A percentile compares a stretch with the other conserved stretches of the same genome.
These are phyloP conservation scores for Gymnarchus niloticus DNA, from an alignment of 2,113 vertebrate genomes.

Conservation along the genomic window DNA sequence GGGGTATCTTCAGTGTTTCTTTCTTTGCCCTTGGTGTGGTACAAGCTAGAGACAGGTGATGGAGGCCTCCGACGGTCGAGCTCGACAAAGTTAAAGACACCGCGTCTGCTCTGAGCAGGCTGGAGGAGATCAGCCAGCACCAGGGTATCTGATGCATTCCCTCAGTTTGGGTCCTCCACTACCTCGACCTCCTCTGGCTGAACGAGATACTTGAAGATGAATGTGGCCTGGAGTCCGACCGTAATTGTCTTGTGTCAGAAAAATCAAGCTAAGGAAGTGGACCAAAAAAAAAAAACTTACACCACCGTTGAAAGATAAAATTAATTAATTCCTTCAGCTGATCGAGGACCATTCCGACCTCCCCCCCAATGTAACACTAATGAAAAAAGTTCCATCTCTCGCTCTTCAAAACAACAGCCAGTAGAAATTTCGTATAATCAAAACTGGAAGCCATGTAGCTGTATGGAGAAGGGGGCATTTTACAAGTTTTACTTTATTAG, in stretches of 20 bases:
- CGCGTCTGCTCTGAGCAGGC: background rate
- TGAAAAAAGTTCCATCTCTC: slow-evolving; percentile 32
- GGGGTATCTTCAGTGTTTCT: background rate
- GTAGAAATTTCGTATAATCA: background rate
- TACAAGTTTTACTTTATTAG: background rate
- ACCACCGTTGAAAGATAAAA: slow-evolving; percentile 30
- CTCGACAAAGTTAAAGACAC: background rate
- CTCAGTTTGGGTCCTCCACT: background rate
- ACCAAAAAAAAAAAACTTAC: slow-evolving; percentile 46
- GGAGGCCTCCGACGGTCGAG: too few species aligned
- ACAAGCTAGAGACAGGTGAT: background rate
- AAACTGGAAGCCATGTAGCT: background rate
- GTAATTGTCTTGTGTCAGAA: background rate
- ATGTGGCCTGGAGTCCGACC: background rate
- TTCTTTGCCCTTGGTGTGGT: background rate
- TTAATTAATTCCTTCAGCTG: slow-evolving; percentile 39
- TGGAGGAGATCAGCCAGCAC: background rate
- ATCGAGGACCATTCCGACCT: slow-evolving; percentile 28
- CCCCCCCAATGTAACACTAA: slow-evolving; percentile 48
- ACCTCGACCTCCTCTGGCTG: background rate
- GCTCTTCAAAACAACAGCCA: background rate
- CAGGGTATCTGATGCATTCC: background rate
- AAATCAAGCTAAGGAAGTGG: slow-evolving; percentile 34
- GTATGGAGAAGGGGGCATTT: background rate
- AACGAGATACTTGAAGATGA: background rate